These are phyloP conservation scores for Podilymbus podiceps DNA, from an alignment of 2,113 vertebrate species.

Conservation along the genomic window DNA sequence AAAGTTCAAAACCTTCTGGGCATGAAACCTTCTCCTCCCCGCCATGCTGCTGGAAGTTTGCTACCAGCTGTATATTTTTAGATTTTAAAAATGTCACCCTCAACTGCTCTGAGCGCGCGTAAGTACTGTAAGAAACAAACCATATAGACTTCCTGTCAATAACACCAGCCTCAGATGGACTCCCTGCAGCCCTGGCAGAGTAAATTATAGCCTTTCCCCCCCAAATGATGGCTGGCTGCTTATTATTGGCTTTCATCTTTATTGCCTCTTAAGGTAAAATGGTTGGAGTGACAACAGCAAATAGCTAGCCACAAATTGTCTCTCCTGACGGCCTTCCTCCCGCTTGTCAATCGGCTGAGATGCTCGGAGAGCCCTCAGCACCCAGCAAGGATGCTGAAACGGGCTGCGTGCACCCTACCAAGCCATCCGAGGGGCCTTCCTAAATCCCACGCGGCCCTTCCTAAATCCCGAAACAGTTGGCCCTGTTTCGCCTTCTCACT, in stretches of 20 bases:
- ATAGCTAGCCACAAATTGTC: neutral
- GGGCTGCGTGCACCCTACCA: neutral
- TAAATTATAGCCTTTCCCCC: slow-evolving; percentile 28
- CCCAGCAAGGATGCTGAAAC: neutral
- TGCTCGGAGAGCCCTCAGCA: neutral
- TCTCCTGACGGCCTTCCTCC: neutral
- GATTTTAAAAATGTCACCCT: slow-evolving; percentile 51
- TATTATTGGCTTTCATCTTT: slow-evolving; percentile 61
- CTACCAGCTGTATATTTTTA: neutral
- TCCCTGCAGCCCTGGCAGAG: slow-evolving; percentile 37
- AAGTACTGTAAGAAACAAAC: slow-evolving; percentile 17
- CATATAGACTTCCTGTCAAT: slow-evolving; percentile 18
- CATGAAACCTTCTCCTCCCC: neutral
- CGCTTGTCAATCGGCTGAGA: neutral
- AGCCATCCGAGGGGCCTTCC: neutral
- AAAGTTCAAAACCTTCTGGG: neutral
- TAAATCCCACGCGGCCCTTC: neutral
- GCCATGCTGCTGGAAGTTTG: neutral
- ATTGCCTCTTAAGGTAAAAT: slow-evolving; percentile 45
- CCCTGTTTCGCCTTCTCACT: neutral
- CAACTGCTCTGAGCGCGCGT: neutral
- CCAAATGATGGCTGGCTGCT: neutral
- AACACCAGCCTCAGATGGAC: slow-evolving; percentile 18
- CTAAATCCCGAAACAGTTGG: no score
- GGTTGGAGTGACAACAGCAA: slow-evolving; percentile 19